Percentiles rank a stretch among this genome's conserved stretches.
phyloP scores from a whole-genome alignment of 2,888 invertebrate species.

The Drosophila seclusa region DNA sequence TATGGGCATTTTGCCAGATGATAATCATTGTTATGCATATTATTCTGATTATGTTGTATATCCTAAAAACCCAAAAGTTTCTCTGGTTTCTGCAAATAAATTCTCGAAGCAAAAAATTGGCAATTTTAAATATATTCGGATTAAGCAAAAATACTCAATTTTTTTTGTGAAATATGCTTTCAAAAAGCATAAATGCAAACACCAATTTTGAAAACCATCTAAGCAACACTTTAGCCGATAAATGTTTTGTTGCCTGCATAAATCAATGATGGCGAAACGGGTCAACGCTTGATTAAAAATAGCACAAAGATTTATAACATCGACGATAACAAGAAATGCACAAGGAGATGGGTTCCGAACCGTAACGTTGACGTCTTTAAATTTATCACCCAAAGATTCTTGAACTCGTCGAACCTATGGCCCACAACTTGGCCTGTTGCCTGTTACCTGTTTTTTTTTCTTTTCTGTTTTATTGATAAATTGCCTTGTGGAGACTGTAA shows the following conservation, averaged over 20 bases:
- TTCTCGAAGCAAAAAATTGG: neutral
- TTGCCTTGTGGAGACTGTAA: constrained; percentile 11
- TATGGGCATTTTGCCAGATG: constrained; percentile 52
- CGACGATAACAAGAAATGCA: neutral
- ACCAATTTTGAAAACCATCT: too few relatives aligned
- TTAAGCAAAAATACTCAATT: neutral
- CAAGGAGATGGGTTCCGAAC: neutral
- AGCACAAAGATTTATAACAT: neutral
- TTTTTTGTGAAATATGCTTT: too few relatives aligned
- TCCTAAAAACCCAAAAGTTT: neutral
- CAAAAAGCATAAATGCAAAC: too few relatives aligned
- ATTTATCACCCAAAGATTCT: neutral
- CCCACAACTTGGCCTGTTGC: neutral
- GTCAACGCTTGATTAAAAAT: neutral
- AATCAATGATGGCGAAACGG: neutral
- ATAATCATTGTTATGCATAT: constrained; percentile 51
- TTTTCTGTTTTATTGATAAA: neutral
- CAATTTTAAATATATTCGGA: neutral
- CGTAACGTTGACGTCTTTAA: neutral
- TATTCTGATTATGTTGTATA: constrained; percentile 41
- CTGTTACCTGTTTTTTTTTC: neutral
- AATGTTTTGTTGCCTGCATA: neutral
- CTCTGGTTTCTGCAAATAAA: neutral
- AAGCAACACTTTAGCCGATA: neutral
- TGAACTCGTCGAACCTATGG: neutral